Evolutionary conservation across 2,113 vertebrate species (phyloP).

Genomic region (Sterna hirundo): DNA sequence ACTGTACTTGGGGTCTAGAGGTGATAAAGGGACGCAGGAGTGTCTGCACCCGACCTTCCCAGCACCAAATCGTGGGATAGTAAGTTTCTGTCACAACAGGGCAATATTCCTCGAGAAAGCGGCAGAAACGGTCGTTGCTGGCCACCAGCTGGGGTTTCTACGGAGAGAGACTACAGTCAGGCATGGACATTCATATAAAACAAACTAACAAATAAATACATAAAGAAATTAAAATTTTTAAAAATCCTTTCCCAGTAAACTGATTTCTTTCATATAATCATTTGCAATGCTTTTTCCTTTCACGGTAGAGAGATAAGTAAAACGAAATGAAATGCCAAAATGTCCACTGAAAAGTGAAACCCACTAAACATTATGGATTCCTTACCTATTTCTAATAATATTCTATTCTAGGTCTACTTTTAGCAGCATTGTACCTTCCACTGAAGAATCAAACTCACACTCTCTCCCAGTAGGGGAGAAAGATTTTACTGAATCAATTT

Average conservation of each 20-base stretch:
- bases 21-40: constrained; percentile 95
- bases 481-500: background rate
- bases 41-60: constrained; percentile 94
- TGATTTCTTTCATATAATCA: background rate
- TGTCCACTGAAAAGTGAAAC: background rate
- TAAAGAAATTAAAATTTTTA: background rate
- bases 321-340: background rate
- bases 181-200: background rate
- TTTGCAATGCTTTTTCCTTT: background rate
- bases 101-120: constrained; percentile 91
- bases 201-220: background rate
- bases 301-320: background rate
- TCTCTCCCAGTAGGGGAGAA: background rate
- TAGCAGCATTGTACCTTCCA: background rate
- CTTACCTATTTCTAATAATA: background rate
- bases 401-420: background rate
- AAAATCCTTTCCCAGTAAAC: background rate
- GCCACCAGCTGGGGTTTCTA: constrained; percentile 96
- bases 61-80: constrained; percentile 98
- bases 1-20: constrained; percentile 87
- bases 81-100: constrained; percentile 96
- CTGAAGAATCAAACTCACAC: background rate
- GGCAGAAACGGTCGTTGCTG: constrained; percentile 87
- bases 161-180: constrained; percentile 23
- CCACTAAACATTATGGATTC: background rate